A percentile compares a stretch with the other conserved stretches of the same genome.
These are phyloP conservation scores for Noctuana brunneofusca DNA, from an alignment of 2,888 invertebrate genomes.

Conservation along the genomic window DNA sequence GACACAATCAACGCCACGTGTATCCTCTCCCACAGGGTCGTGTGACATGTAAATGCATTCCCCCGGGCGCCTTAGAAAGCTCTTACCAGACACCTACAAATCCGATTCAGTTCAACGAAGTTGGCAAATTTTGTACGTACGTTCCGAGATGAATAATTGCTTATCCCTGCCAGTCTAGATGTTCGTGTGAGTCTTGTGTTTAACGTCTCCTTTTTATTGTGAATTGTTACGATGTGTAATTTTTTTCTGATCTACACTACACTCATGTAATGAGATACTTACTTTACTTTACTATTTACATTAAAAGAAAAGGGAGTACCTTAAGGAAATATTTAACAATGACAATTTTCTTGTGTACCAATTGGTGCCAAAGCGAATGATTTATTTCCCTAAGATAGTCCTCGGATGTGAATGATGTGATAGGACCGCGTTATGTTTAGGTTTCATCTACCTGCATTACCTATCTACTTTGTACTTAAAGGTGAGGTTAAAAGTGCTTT, in stretches of 20 bases:
- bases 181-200: neutral
- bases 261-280: too few relatives aligned
- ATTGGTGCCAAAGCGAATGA: neutral
- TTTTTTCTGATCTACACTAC: too few relatives aligned
- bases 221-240: neutral
- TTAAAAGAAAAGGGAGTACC: conserved; percentile 60
- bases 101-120: conserved; percentile 20
- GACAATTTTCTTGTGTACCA: neutral
- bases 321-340: conserved; percentile 47
- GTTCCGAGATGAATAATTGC: conserved; percentile 26
- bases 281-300: conserved; percentile 80
- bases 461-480: conserved; percentile 51
- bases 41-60: conserved; percentile 80
- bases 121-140: conserved; percentile 21
- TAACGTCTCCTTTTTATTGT: neutral
- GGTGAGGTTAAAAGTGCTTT: conserved; percentile 73
- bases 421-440: conserved; percentile 63
- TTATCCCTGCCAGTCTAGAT: neutral
- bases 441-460: conserved; percentile 57
- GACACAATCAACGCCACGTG: conserved; percentile 71
- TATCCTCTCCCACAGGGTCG: conserved; percentile 69
- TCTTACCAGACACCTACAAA: conserved; percentile 51
- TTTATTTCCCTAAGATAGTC: conserved; percentile 61
- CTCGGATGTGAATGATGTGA: conserved; percentile 54
- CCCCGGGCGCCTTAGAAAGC: conserved; percentile 71